Conservation (phyloP, 2,797 vertebrate genomes). For the Peromyscus eremicus region DNA sequence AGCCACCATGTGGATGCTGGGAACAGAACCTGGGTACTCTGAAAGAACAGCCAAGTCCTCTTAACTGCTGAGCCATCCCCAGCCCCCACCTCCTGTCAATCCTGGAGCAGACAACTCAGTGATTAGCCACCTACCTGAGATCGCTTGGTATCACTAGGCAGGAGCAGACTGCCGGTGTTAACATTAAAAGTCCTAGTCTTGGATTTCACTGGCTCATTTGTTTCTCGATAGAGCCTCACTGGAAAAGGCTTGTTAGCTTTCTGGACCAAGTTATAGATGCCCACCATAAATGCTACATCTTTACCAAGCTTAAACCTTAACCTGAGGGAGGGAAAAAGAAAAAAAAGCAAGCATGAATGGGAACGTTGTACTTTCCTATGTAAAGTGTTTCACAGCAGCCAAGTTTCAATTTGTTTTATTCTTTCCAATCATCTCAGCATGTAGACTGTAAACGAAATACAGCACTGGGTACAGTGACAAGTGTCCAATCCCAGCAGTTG, state of each 20-base stretch:
- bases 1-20: neutral
- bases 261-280: constrained; percentile 92
- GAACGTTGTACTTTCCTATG: neutral
- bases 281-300: constrained; percentile 92
- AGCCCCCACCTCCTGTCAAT: neutral
- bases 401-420: constrained; percentile 12
- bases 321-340: constrained; percentile 85
- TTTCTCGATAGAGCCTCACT: constrained; percentile 94
- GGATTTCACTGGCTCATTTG: constrained; percentile 94
- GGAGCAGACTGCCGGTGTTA: constrained; percentile 96
- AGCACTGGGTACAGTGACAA: neutral
- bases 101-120: neutral
- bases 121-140: constrained; percentile 90
- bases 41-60: neutral
- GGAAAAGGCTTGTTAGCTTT: constrained; percentile 90
- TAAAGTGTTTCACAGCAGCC: constrained; percentile 25
- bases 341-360: constrained; percentile 10
- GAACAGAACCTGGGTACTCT: neutral
- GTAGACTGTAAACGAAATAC: neutral
- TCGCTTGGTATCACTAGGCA: constrained; percentile 96
- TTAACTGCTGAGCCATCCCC: neutral
- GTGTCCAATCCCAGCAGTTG: neutral
- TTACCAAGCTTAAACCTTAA: constrained; percentile 92
- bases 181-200: constrained; percentile 96
- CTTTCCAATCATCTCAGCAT: neutral